Conservation (phyloP, 2,113 vertebrate species). For the Sinocyclocheilus grahami region DNA sequence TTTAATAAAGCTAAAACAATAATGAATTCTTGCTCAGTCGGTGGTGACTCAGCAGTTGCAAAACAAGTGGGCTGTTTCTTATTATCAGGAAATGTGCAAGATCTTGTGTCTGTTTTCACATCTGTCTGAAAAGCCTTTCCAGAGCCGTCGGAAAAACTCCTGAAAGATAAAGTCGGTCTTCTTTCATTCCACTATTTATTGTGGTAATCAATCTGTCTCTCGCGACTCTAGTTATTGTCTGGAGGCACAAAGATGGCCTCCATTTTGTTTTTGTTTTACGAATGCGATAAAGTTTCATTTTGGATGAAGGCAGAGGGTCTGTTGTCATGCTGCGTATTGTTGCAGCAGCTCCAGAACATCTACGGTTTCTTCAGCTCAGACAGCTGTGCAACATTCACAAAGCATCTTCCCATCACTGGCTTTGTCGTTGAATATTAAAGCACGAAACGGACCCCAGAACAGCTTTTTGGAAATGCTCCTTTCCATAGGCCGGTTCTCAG, state of each 20-base stretch:
- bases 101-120: background rate
- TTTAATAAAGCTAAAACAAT: background rate
- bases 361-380: background rate
- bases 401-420: background rate
- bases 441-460: background rate
- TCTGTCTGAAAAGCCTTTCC: background rate
- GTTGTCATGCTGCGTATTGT: slow-evolving; percentile 9
- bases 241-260: slow-evolving; percentile 9
- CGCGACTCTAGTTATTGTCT: background rate
- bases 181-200: background rate
- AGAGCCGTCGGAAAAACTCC: background rate
- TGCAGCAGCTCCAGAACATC: background rate
- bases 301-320: slow-evolving; percentile 5
- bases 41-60: slow-evolving; percentile 5
- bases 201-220: slow-evolving; percentile 7
- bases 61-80: background rate
- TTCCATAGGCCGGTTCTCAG: background rate
- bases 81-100: background rate
- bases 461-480: slow-evolving; percentile 2
- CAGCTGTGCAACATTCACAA: background rate
- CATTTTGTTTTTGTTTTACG: background rate
- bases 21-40: slow-evolving; percentile 9
- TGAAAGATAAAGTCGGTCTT: background rate
- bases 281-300: slow-evolving; percentile 20
- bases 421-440: background rate